Base-by-base conservation (phyloP, 1,140 invertebrate species). In the Elysia chlorotica region DNA sequence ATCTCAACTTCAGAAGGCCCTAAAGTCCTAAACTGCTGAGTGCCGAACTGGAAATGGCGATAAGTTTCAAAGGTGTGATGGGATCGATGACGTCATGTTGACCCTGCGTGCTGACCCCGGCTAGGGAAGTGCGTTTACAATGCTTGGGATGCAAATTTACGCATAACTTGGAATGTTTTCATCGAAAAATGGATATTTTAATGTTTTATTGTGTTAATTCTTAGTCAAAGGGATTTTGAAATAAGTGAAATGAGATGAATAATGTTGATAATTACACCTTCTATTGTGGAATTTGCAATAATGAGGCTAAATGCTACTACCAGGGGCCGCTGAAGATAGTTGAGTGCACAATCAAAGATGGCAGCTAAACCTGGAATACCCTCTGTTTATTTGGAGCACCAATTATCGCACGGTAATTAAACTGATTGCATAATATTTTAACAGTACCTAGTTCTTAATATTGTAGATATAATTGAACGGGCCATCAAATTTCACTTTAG, bases 301-400 rank as follows among this genome's bases (percentile, higher is more conserved):
- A 72, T 68, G 70, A 76, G 71, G 63, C 74, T n/a, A n/a, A n/a
- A 76, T 73, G 74, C 74, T 59, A 63, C 69, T 71, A 73, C 71
- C 31, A 76, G 74, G 73, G 71, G 70, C 74, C 74, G 71, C 71
- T 76, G 74, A 76, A 37, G 66, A 73, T 74, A 59, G 65, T 66
- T 74, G 69, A 71, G 76, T 75, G 74, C 73, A 74, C 68, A 74
- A 79, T 79, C 77, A 76, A 79, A 79, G 77, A 79, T 79, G 77
- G 77, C 75, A 74, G 75, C 73, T 71, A 59, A 74, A 74, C 71
- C 75, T 70, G 77, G 77, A 75, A 61, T 75, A 79, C 74, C 71
- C 73, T 69, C 77, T 75, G 77, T 76, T 78, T 74, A 71, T 78
- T 74, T 77, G 65, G 76, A 77, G 37, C 71, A 74, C 74, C 70